Evolutionary conservation across 2,888 invertebrate species (phyloP), one percentile per base, ranked within the genome.

Genomic region (Ochropacha duplaris): DNA sequence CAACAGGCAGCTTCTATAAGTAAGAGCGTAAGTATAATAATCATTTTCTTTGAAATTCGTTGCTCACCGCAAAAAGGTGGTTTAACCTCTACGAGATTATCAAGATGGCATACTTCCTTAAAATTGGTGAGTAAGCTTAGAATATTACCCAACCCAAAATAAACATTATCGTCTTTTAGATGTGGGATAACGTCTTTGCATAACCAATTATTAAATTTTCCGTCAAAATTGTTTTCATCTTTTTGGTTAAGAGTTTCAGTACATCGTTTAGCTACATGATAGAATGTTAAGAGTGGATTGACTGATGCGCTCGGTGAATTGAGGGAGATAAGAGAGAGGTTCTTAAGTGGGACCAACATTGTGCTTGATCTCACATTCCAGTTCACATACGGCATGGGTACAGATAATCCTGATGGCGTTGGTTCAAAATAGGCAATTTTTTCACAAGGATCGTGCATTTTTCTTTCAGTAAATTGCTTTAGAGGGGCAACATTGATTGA

Each of bases 321-420:
- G 4, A 92, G 66, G 19, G 76, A 61, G 39, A 89, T 65, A 5
- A 87, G 57, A 0, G 85, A 72, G 14, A 75, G 60, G 50, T 84
- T 83, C 69, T 90, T 94, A 55, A 95, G 90, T 0, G 95, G 96
- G 22, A 95, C 69, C 54, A 95, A 95, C 71, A 96, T 94, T n/a
- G 93, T 88, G 34, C 88, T 86, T 0, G 94, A 90, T n/a, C 86
- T 76, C 2, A 75, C 70, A 50, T 91, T 86, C 81, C 95, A 94
- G 69, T 94, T 94, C 39, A 95, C 90, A 62, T 92, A 92, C 0
- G 95, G 96, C 44, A 94, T 78, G 0, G 95, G 94, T 50, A 94
- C 81, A 22, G 74, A 66, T 14, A 86, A 61, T 9, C 83, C 85
- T 11, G 60, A 55, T 1, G 69, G 59, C 11, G 78, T 78, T 55